Conservation (phyloP, 2,797 vertebrate genomes). For the Pristis pectinata region DNA sequence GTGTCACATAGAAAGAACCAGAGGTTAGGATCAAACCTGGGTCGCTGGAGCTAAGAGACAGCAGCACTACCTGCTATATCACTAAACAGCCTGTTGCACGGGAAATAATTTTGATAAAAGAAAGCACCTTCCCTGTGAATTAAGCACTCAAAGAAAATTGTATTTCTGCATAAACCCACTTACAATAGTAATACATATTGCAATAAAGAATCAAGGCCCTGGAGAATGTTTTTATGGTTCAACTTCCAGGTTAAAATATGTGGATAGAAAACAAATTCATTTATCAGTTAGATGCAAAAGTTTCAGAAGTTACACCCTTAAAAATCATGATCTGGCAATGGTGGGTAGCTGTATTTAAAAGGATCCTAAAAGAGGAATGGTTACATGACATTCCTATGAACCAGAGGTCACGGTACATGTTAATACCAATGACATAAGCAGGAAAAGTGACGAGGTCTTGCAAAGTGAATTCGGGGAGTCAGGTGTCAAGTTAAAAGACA, state of each 20-base stretch:
- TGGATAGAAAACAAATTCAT: background rate
- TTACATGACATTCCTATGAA: too few species aligned
- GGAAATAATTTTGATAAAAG: background rate
- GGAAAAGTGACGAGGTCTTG: too few species aligned
- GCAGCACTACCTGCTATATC: too few species aligned
- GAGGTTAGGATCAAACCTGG: too few species aligned
- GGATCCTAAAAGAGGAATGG: slow-evolving; percentile 64
- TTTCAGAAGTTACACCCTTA: background rate
- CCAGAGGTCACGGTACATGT: too few species aligned
- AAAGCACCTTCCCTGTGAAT: background rate
- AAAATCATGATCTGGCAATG: slow-evolving; percentile 51
- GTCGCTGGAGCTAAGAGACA: too few species aligned
- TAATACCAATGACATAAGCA: too few species aligned
- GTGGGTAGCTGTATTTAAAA: slow-evolving; percentile 95
- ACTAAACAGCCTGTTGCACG: too few species aligned
- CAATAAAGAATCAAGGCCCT: background rate
- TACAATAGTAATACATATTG: background rate
- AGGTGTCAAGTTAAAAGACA: too few species aligned
- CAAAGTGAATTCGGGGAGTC: too few species aligned
- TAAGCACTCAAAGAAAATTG: background rate
- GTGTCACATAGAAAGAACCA: too few species aligned
- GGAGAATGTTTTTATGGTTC: background rate
- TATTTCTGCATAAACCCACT: background rate
- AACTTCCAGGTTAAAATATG: background rate
- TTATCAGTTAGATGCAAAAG: background rate